These are phyloP conservation scores for Pegoplata infirma DNA, from an alignment of 2,888 invertebrate genomes.

Conservation along the genomic window DNA sequence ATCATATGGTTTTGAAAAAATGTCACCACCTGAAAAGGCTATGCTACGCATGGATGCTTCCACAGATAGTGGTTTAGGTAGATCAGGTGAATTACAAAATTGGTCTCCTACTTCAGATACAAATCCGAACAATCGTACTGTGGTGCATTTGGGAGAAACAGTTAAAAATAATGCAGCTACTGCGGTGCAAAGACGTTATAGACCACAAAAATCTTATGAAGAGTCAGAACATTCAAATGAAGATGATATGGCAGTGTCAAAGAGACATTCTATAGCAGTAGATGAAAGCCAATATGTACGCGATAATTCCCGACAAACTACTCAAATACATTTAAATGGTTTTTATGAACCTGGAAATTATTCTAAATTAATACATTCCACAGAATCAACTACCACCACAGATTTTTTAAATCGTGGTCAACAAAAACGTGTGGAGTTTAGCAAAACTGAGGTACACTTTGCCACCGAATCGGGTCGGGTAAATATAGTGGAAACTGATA, in stretches of 20 bases:
- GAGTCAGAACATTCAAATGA: constrained; percentile 40
- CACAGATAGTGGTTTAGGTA: constrained; percentile 87
- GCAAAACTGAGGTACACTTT: constrained; percentile 93
- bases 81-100: constrained; percentile 83
- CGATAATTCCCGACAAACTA: constrained; percentile 74
- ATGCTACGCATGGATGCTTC: constrained; percentile 84
- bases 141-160: constrained; percentile 74
- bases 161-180: constrained; percentile 25
- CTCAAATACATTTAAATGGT: constrained; percentile 75
- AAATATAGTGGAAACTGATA: constrained; percentile 92
- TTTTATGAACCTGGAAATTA: constrained; percentile 55
- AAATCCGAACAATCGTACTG: constrained; percentile 69
- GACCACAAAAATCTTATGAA: constrained; percentile 53
- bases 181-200: constrained; percentile 63
- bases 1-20: constrained; percentile 86
- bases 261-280: constrained; percentile 81
- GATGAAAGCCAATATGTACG: constrained; percentile 80
- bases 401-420: constrained; percentile 59
- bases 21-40: constrained; percentile 76
- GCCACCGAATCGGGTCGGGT: constrained; percentile 91
- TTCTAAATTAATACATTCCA: constrained; percentile 24
- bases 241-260: constrained; percentile 68
- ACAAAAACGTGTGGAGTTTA: constrained; percentile 88
- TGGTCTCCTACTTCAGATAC: constrained; percentile 75
- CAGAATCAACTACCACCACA: constrained; percentile 29